Percentiles rank a stretch among this genome's conserved stretches.
phyloP scores from a whole-genome alignment of 2,113 vertebrate genomes.

The Dicerorhinus sumatrensis region DNA sequence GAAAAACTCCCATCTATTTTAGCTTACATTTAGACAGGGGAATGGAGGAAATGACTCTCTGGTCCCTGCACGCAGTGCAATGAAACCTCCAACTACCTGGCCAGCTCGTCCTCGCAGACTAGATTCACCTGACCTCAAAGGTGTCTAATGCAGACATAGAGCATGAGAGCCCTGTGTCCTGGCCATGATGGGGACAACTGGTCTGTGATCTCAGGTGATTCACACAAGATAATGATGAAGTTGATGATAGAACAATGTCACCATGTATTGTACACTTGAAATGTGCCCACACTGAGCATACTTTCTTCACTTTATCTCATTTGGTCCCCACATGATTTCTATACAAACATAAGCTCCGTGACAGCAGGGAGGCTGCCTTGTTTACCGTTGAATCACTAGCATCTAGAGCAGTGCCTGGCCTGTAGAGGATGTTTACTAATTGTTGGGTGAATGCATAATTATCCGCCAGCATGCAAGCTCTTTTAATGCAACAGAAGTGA shows the following conservation, averaged over 20 bases:
- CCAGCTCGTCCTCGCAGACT: neutral
- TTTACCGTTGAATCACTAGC: neutral
- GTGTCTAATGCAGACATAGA: neutral
- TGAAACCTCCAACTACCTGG: neutral
- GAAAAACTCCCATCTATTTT: neutral
- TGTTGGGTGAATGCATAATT: neutral
- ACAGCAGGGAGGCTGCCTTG: neutral
- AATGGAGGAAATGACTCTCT: neutral
- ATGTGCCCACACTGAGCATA: rapidly evolving
- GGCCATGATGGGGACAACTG: rapidly evolving
- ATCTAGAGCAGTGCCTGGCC: neutral
- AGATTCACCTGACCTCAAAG: neutral
- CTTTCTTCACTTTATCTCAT: neutral
- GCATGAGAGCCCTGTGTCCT: too few relatives aligned
- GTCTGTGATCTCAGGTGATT: neutral
- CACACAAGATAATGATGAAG: neutral
- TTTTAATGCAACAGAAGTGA: neutral
- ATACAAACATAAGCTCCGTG: neutral
- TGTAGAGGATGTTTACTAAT: neutral
- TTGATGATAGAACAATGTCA: neutral
- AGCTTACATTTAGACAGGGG: neutral
- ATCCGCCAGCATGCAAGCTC: too few relatives aligned
- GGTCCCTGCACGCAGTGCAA: neutral
- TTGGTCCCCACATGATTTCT: neutral
- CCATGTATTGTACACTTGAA: neutral